phyloP scores from a whole-genome alignment of 2,113 vertebrate genomes.

The Gasterosteus nipponicus region DNA sequence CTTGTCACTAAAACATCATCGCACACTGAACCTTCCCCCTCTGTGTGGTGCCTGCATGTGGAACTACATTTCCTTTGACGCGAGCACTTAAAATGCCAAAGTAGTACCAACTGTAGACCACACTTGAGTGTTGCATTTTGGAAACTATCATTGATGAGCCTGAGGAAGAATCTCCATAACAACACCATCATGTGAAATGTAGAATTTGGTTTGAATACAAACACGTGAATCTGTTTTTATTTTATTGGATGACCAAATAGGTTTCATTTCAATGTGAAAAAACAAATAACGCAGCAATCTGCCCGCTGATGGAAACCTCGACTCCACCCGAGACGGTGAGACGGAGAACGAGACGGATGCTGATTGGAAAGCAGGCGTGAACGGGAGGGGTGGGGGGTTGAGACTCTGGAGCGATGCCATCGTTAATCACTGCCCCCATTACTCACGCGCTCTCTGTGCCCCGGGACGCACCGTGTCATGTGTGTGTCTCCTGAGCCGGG shows the following conservation, averaged over 20 bases:
- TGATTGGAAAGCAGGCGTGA: conserved; percentile 51
- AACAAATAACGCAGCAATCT: neutral
- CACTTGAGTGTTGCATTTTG: too few relatives aligned
- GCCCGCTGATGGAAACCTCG: conserved; percentile 39
- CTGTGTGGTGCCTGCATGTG: neutral
- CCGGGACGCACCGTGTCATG: conserved; percentile 39
- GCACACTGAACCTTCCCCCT: neutral
- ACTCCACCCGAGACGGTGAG: conserved; percentile 23
- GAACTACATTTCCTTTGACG: too few relatives aligned
- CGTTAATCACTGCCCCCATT: conserved; percentile 62
- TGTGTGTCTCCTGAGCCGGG: conserved; percentile 25
- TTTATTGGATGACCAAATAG: neutral
- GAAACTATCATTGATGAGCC: neutral
- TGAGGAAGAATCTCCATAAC: neutral
- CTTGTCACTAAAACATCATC: neutral
- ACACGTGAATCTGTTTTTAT: neutral
- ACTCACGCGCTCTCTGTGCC: conserved; percentile 45
- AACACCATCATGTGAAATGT: neutral
- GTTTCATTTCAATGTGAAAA: neutral
- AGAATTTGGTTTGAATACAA: neutral
- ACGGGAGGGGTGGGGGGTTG: conserved; percentile 4
- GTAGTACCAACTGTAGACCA: too few relatives aligned
- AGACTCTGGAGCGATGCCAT: conserved; percentile 60
- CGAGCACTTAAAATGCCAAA: too few relatives aligned
- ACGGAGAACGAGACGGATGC: conserved; percentile 53